These are phyloP conservation scores for Xenops minutus DNA, from an alignment of 2,797 vertebrate genomes.

Conservation along the genomic window DNA sequence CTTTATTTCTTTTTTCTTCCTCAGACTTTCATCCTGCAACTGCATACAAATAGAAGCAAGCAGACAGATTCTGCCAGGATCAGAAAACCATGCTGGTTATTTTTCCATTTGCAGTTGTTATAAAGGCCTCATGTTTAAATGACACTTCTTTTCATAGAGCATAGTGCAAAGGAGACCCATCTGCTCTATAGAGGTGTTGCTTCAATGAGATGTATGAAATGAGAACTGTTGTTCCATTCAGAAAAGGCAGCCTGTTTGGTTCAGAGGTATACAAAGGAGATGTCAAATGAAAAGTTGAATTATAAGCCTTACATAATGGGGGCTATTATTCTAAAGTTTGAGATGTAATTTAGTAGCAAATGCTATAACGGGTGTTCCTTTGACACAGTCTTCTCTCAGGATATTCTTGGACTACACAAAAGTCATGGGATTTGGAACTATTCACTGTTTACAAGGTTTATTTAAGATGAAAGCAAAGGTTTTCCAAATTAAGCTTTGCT, in stretches of 20 bases:
- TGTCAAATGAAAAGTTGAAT: slow-evolving; percentile 47
- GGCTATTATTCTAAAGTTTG: slow-evolving; percentile 24
- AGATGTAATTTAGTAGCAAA: slow-evolving; percentile 21
- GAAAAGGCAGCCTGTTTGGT: slow-evolving; percentile 17
- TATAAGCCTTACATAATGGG: slow-evolving; percentile 15
- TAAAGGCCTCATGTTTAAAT: slow-evolving; percentile 31
- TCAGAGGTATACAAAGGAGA: slow-evolving; percentile 18
- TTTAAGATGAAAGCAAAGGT: background rate
- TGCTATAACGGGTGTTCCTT: background rate
- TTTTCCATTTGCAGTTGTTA: slow-evolving; percentile 16
- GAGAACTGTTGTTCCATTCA: slow-evolving; percentile 26
- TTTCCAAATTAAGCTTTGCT: background rate
- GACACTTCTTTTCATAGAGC: background rate
- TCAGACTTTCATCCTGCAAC: background rate
- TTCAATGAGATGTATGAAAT: background rate
- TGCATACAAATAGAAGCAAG: background rate
- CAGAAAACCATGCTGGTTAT: background rate
- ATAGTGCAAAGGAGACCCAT: background rate
- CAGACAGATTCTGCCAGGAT: background rate
- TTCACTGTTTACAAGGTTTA: background rate
- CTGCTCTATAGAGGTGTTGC: background rate
- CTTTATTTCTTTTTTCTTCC: background rate
- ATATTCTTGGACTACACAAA: background rate
- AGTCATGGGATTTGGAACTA: background rate
- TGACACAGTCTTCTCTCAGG: background rate